A percentile compares a stretch with the other conserved stretches of the same genome.
These are phyloP conservation scores for Hoplostethus mediterraneus DNA, from an alignment of 2,797 vertebrate genomes.

Conservation along the genomic window DNA sequence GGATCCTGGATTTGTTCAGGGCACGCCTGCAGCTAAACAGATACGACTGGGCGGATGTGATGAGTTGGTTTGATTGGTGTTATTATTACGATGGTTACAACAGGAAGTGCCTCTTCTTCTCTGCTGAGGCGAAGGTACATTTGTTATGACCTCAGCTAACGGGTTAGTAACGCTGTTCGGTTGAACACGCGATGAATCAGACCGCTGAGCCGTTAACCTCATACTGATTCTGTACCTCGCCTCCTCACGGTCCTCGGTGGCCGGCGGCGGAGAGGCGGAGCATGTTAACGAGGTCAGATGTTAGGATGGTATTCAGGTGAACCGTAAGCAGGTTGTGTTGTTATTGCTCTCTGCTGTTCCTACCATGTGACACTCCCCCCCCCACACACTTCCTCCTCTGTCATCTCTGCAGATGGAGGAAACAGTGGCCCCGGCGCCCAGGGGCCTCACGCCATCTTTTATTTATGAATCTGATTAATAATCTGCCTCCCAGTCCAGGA, in stretches of 20 bases:
- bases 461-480: conserved; percentile 85
- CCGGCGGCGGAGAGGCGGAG: conserved; percentile 20
- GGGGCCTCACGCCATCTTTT: conserved; percentile 71
- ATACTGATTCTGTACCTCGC: conserved; percentile 49
- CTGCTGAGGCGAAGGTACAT: background rate
- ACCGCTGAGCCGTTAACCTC: conserved; percentile 46
- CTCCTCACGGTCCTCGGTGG: conserved; percentile 14
- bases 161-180: conserved; percentile 33
- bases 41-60: background rate
- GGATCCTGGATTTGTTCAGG: conserved; percentile 24
- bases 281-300: conserved; percentile 49
- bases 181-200: conserved; percentile 50
- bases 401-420: conserved; percentile 56
- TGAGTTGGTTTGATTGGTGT: no score
- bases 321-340: conserved; percentile 64
- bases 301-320: conserved; percentile 29
- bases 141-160: conserved; percentile 17
- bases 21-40: conserved; percentile 17
- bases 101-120: no score
- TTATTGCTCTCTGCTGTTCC: conserved; percentile 61
- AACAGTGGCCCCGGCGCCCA: conserved; percentile 57
- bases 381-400: conserved; percentile 45
- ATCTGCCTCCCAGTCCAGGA: conserved; percentile 64
- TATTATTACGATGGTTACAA: no score
- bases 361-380: background rate